Base-by-base conservation (phyloP, 2,113 vertebrate species). In the Nothocercus nigrocapillus region DNA sequence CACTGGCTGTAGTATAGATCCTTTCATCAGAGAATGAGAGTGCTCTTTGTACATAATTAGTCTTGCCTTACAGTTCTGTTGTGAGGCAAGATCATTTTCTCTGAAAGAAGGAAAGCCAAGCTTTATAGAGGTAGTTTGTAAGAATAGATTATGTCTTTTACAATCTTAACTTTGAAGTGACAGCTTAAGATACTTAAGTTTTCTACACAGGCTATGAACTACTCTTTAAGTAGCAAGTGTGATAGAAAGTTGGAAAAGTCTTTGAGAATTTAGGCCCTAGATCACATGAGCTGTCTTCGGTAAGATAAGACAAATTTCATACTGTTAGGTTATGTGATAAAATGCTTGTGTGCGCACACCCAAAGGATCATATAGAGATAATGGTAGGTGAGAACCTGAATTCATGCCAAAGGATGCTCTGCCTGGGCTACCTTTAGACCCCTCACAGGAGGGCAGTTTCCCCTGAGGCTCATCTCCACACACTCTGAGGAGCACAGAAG, bases 11-110 rank as follows among this genome's bases (percentile, higher is more conserved):
- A 88, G 40, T 72, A 78, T 76, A 88, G 89, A 95, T 81, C 18
- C 8, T 27, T 84, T 77, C 56, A 82, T 62, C 56, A 84, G 51
- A 75, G 30, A 85, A 88, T 3, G 2, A 66, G 38, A 42, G 45
- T 14, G 4, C 45, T 20, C 45, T 70, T 85, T 83, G 32, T 66
- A 25, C 22, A 21, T 77, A 80, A 66, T 85, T 89, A 53, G 3
- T 89, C 93, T 83, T 94, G 56, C 25, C 93, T 82, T 91, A 47
- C 72, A 82, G n/a, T 11, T 10, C 59, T 77, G 18, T 83, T 92
- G 68, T 74, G 36, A 85, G 67, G 32, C 44, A 77, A 32, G 42
- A 83, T 58, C 34, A 45, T 59, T 51, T 19, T 28, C 21, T 69
- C 21, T 81, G 85, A 69, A 91, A 74, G 30, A 88, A 80, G 63